Evolutionary conservation across 2,113 vertebrate species (phyloP).

Genomic region (Pavo muticus): DNA sequence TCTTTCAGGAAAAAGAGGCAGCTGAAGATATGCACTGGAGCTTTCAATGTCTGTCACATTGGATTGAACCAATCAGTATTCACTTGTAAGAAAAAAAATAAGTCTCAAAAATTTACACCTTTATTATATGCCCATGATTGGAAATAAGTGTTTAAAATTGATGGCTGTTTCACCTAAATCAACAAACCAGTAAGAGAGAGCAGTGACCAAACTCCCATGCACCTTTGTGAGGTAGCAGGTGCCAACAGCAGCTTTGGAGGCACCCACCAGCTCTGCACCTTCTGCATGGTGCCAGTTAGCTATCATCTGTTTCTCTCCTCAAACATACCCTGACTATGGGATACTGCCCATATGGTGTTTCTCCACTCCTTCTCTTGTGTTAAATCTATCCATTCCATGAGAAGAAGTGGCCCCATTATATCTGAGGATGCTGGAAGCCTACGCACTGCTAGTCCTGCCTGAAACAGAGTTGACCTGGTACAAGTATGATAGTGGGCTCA

Average conservation of each 20-base stretch:
- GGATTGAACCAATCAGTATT: neutral
- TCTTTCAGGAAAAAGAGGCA: neutral
- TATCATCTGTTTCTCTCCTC: neutral
- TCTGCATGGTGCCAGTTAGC: accelerated
- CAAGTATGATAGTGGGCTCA: neutral
- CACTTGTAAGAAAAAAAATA: neutral
- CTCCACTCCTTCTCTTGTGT: neutral
- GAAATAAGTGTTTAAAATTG: neutral
- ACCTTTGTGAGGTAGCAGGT: neutral
- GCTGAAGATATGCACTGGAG: neutral
- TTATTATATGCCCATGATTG: neutral
- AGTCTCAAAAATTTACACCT: neutral
- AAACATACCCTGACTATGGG: too few species aligned
- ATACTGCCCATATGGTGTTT: neutral
- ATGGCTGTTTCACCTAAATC: neutral
- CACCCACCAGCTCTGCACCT: accelerated
- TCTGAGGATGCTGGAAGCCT: neutral
- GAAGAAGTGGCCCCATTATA: accelerated
- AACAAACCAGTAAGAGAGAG: neutral
- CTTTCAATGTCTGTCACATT: neutral
- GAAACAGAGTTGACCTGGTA: neutral
- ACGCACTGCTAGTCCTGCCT: accelerated
- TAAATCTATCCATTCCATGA: neutral
- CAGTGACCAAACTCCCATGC: neutral
- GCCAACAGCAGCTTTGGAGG: neutral